Evolutionary conservation across 2,888 invertebrate genomes (phyloP), one percentile per base, ranked within the genome.

Genomic region (Octonoba sinensis): DNA sequence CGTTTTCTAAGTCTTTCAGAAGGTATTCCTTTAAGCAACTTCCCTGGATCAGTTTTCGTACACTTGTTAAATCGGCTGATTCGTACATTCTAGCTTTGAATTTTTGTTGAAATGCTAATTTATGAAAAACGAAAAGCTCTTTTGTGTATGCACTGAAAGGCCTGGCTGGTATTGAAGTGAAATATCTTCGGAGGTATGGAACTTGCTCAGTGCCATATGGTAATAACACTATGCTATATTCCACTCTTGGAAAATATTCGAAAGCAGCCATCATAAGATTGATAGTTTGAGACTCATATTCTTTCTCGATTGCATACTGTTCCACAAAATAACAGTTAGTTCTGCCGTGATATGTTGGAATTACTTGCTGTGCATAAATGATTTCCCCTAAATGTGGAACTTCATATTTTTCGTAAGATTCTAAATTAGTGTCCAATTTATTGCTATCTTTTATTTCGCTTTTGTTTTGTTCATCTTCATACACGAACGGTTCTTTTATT

Each of bases 121-220:
- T 81, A 24, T 81, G 79, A 62, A 73, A 62, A 8, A 73, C 79
- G 36, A 57, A 81, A 60, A 81, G 79, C 49, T 81, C 79, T 36
- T 81, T 73, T 15, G 73, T 69, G n/a, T 81, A 73, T 12, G 46
- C 18, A 36, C 62, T 73, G 22, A 74, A 81, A 27, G 73, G 79
- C 6, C 73, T 46, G 16, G 62, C 73, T 3, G 79, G 79, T 15
- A 81, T 49, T 8, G 56, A 24, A 15, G 73, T 56, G 36, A 81
- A 81, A 36, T 73, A 60, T 12, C 65, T 51, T 47, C 79, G 36
- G 0, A 81, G 49, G 13, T 56, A 24, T 13, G 73, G 73, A 20
- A 81, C 56, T 49, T 81, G 73, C 11, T 64, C 62, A n/a, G 73
- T 73, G 3, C 79, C 79, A 8, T 81, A 81, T 0, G 79, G 79